Percentiles rank a stretch among this genome's conserved stretches.
phyloP scores from a whole-genome alignment of 2,113 vertebrate genomes.

The Pachycephala philippinensis region DNA sequence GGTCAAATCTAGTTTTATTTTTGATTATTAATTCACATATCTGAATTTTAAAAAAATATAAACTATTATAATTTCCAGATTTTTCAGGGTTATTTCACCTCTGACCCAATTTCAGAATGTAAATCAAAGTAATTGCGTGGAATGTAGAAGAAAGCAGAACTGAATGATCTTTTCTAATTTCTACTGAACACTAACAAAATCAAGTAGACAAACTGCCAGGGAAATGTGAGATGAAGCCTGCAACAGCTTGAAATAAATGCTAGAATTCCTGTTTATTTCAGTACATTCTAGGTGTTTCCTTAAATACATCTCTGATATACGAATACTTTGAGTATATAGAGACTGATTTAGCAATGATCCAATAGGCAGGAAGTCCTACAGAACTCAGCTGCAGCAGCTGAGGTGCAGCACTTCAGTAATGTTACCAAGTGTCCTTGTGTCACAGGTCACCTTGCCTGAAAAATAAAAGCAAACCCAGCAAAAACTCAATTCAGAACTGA shows the following conservation, averaged over 20 bases:
- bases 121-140: background rate
- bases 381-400: background rate
- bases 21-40: background rate
- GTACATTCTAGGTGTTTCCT: background rate
- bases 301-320: background rate
- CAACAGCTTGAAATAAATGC: background rate
- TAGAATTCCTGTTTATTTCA: background rate
- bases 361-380: background rate
- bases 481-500: background rate
- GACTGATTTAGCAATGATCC: background rate
- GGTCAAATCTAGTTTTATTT: constrained; percentile 46
- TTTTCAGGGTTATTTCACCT: background rate
- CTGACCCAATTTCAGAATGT: background rate
- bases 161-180: background rate
- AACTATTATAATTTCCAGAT: background rate
- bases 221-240: background rate
- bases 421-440: background rate
- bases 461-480: background rate
- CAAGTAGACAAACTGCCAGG: background rate
- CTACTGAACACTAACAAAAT: background rate
- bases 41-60: background rate
- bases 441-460: background rate
- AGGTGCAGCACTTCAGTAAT: background rate
- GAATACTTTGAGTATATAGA: background rate
- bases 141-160: background rate